Evolutionary conservation across 2,113 vertebrate species (phyloP), one percentile per base, ranked within the genome.

Genomic region (Isurus oxyrinchus): DNA sequence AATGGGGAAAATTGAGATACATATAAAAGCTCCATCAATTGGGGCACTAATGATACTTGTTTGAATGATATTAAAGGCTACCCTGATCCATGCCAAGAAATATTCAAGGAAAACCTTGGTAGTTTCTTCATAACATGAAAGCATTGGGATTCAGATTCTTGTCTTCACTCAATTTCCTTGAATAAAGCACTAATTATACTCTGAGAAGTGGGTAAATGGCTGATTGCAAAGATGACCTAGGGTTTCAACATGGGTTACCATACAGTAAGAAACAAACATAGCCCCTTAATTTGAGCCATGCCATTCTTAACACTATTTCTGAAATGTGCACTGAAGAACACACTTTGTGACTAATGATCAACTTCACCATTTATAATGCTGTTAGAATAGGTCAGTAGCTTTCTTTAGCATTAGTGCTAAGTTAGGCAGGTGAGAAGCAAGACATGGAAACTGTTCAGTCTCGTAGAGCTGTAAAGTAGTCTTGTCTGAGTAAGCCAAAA

Each of bases 371-470:
- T 76, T 76, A 95, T 95, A 72, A 76, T 61, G 40, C 40, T 69
- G 94, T 95, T 95, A 95, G 94, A 95, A 72, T 95, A 95, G 25
- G 94, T 95, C 94, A 95, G 94, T 95, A 95, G 94, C 94, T 95
- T 95, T 95, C 66, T 72, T 53, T 95, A 76, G 94, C 94, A 35
- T 95, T 95, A 95, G 94, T 95, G 94, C 94, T 55, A 55, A 53
- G 27, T 95, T 95, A 95, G 90, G 94, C 66, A 95, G 25, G 44
- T 95, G 67, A 72, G 66, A 95, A 95, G 94, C 94, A 95, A 95
- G 25, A 72, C 94, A 95, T 95, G 94, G 94, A 72, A 95, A 95
- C 25, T 95, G 93, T 25, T 95, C 94, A 95, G 16, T 76, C 67
- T 95, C 55, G 44, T 35, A 95, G 66, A 72, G 94, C 67, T 95